Base-by-base conservation (phyloP, 1,140 invertebrate species). In the Uloborus diversus region DNA sequence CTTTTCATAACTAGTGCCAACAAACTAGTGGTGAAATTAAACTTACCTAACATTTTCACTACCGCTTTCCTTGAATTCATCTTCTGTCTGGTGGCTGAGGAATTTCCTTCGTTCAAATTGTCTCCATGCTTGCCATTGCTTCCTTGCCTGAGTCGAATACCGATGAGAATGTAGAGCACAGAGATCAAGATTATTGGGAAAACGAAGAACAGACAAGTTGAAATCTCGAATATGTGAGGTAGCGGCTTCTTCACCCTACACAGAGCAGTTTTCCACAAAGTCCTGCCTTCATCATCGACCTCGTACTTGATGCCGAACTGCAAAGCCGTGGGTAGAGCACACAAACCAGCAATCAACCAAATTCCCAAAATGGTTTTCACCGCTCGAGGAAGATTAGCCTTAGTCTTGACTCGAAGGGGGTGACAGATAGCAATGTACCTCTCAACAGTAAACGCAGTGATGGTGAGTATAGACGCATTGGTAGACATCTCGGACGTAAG, bases 371-470 rank as follows among this genome's bases (percentile, higher is more conserved):
- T 87, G 20, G 86, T 85, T 76, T 86, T 86, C 11, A 88, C 81
- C 14, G 86, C 86, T 42, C 88, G 84, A 3, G 85, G 85, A 25
- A 88, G 82, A 23, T 84, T 84, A 0, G 86, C 86, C 66, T 88
- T 84, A 32, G 85, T 86, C 87, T 17, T 86, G 82, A 78, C 85
- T 80, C 94, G 87, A 81, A 97, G 93, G 0, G 96, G 96, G 85
- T 96, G 93, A 86, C 95, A 97, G 82, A 98, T 97, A 9, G 95
- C 96, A 25, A 98, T 90, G 86, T 98, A 99, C 66, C 96, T 87
- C 85, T 99, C 97, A 3, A 97, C 90, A 0, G 96, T 98, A 86
- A 99, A 99, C 3, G 94, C 94, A 0, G 94, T 94, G 57, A 96
- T 96, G 9, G 94, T 96, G 59, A 98, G 88, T 0, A 98, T 93